Base-by-base conservation (phyloP, 2,888 invertebrate genomes). In the Portevinia maculata region DNA sequence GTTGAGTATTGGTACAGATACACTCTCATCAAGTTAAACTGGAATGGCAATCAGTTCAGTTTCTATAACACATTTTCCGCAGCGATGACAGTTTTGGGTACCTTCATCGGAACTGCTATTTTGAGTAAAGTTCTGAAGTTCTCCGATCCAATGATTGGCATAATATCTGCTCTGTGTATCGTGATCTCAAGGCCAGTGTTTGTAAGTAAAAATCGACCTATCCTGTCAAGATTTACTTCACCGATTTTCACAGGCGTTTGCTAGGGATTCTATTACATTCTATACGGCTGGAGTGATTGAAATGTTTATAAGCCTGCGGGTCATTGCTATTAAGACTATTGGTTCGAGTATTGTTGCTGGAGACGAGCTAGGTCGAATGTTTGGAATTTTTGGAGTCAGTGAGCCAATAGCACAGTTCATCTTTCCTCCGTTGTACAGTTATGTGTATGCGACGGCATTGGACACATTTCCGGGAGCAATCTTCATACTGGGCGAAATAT, bases 391-490 rank as follows among this genome's bases (percentile, higher is more conserved):
- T 53, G 90, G 90, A n/a, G 88, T 91, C 7, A 88, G 89, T 17
- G 90, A 91, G 55, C 90, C 90, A 0, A 86, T 90, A 55, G 89
- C 87, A 3, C 88, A 88, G 62, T 89, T 91, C 53, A 87, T 91
- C 4, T 90, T 90, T 53, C 88, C 90, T 15, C 87, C 89, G 21
- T 85, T 91, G n/a, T 91, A 88, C 60, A 89, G 89, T 79, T 85
- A 85, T 8, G 87, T 91, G 8, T 91, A 91, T 69, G 84, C 86
- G 9, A 84, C 83, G 11, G 88, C 89, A 0, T 86, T 90, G 1
- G 88, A 89, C n/a, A 73, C 85, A 5, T 90, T 90, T 76, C 89
- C 90, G 0, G 90, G 91, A 1, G 90, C 90, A 3, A 89, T 91
- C 62, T 90, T 88, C 69, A 62, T 91, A 4, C 89, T 90, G 73